Conservation (phyloP, 2,888 invertebrate species). For the Alviniconcha strummeri region DNA sequence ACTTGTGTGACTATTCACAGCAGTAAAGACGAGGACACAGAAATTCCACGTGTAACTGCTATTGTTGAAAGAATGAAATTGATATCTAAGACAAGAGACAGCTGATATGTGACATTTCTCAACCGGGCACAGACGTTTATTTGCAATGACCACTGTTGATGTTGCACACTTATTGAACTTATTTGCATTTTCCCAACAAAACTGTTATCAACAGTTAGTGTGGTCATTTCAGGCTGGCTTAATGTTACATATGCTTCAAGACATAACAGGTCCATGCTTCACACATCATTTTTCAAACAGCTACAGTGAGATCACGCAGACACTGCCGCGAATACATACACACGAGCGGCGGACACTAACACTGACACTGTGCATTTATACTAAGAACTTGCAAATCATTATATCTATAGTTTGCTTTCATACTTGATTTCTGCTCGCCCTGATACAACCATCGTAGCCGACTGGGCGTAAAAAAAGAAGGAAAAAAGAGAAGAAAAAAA, state of each 20-base stretch:
- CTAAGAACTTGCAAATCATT: neutral
- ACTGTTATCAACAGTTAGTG: too few species aligned
- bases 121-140: neutral
- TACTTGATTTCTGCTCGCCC: too few species aligned
- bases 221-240: too few species aligned
- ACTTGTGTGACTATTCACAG: neutral
- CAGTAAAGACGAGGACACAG: neutral
- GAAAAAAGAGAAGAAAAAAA: neutral
- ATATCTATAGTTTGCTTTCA: neutral
- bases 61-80: neutral
- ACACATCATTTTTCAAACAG: too few species aligned
- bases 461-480: neutral
- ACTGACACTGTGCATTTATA: neutral
- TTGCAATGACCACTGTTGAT: neutral
- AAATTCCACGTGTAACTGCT: neutral
- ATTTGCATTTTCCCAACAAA: too few species aligned
- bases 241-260: too few species aligned
- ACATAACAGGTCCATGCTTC: too few species aligned
- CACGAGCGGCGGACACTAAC: neutral
- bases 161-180: neutral
- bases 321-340: neutral
- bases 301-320: too few species aligned
- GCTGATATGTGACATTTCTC: neutral
- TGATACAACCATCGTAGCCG: too few species aligned
- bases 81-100: neutral